These are phyloP conservation scores for Wiebesia pumilae DNA, from an alignment of 1,140 invertebrate species.

Conservation along the genomic window DNA sequence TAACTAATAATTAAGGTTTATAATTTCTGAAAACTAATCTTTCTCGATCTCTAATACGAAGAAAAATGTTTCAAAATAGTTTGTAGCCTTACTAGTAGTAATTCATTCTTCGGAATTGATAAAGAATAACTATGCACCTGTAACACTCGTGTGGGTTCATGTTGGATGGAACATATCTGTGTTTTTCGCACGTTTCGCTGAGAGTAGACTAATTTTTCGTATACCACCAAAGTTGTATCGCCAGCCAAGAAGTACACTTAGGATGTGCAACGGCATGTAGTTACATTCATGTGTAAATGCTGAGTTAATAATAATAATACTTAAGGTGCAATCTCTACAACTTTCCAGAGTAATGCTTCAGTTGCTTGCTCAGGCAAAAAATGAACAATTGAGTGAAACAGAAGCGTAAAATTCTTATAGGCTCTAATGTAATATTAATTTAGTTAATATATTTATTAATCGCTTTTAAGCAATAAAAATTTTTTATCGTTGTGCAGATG, in stretches of 20 bases:
- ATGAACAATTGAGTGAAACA: not conserved
- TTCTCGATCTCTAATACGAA: not conserved
- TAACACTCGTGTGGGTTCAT: not conserved
- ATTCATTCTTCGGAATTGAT: not conserved
- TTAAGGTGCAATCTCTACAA: slow-evolving; percentile 58
- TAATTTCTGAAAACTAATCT: not conserved
- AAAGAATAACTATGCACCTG: not conserved
- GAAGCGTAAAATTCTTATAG: not conserved
- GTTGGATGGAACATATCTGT: slow-evolving; percentile 11
- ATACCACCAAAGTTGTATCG: not conserved
- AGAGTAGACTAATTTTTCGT: slow-evolving; percentile 41
- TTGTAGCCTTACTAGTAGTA: not conserved
- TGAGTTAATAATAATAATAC: slow-evolving; percentile 61
- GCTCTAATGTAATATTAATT: not conserved
- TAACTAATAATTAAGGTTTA: not conserved
- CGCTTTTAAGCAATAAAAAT: not conserved
- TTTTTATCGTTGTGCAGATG: not conserved
- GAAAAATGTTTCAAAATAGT: not conserved
- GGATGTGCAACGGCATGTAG: not conserved
- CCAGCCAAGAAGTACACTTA: not conserved
- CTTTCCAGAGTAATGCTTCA: slow-evolving; percentile 43
- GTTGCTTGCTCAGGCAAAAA: not conserved
- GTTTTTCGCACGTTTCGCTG: slow-evolving; percentile 49
- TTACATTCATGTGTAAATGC: slow-evolving; percentile 63
- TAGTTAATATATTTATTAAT: slow-evolving; percentile 5